Evolutionary conservation across 2,797 vertebrate genomes (phyloP).

Genomic region (Hoplostethus mediterraneus): DNA sequence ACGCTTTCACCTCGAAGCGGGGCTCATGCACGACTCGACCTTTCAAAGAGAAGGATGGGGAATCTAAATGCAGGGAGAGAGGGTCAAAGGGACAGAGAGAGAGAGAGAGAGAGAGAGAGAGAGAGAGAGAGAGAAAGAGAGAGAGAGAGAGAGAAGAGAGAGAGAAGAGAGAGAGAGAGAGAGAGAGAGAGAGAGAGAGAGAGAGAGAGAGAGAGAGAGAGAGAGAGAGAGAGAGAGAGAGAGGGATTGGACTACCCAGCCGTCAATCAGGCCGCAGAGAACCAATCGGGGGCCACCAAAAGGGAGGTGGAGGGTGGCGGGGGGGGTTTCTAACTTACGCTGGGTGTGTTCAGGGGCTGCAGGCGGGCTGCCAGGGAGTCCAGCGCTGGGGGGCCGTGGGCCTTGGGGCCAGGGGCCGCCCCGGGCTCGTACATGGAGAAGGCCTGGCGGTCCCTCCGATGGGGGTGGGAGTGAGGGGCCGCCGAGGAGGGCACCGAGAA

Average conservation of each 20-base stretch:
- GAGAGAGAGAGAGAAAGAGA: conserved; percentile 37
- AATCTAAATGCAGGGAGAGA: conserved; percentile 50
- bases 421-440: conserved; percentile 98
- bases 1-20: neutral
- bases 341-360: conserved; percentile 90
- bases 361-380: conserved; percentile 92
- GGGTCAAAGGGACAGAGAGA: conserved; percentile 33
- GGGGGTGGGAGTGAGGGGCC: conserved; percentile 71
- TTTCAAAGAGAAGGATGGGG: conserved; percentile 64
- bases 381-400: conserved; percentile 88
- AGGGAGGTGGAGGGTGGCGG: conserved; percentile 35
- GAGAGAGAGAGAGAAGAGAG: conserved; percentile 44
- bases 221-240: conserved; percentile 42
- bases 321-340: conserved; percentile 87
- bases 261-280: conserved; percentile 46
- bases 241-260: conserved; percentile 41
- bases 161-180: conserved; percentile 41
- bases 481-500: conserved; percentile 67
- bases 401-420: conserved; percentile 87
- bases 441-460: conserved; percentile 93
- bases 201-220: conserved; percentile 42
- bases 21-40: conserved; percentile 46
- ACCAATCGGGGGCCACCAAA: conserved; percentile 54
- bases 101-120: conserved; percentile 42
- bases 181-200: conserved; percentile 41